Evolutionary conservation across 2,113 vertebrate genomes (phyloP).

Genomic region (Calonectris borealis): DNA sequence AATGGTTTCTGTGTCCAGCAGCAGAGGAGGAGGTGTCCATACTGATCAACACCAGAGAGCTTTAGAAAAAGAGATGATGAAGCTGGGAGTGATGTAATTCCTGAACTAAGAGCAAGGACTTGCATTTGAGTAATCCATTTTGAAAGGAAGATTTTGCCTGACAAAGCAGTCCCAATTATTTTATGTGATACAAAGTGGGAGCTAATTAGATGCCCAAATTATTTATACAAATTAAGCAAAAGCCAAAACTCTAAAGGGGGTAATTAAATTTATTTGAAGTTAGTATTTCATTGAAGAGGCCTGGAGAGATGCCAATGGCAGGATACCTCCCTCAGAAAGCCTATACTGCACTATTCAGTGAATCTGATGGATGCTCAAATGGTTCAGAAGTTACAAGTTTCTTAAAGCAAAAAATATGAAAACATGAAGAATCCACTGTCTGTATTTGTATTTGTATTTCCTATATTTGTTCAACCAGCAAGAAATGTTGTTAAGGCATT

Average conservation of each 20-base stretch:
- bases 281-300: conserved; percentile 37
- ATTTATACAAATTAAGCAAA: conserved; percentile 64
- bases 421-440: background rate
- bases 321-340: conserved; percentile 16
- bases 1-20: background rate
- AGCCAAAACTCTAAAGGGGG: conserved; percentile 30
- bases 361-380: background rate
- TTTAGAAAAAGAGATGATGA: conserved; percentile 4
- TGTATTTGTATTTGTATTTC: background rate
- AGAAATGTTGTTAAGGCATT: background rate
- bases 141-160: conserved; percentile 41
- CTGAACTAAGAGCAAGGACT: background rate
- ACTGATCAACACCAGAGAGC: background rate
- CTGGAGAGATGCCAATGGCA: conserved; percentile 7
- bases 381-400: background rate
- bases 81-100: background rate
- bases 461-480: background rate
- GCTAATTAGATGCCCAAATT: conserved; percentile 44
- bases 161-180: conserved; percentile 44
- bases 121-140: conserved; percentile 4
- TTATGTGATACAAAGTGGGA: conserved; percentile 42
- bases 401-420: background rate
- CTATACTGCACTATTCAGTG: background rate
- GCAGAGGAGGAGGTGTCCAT: background rate
- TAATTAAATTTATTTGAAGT: conserved; percentile 56